Evolutionary conservation across 2,888 invertebrate species (phyloP).

Genomic region (Ormyrus pomaceus): DNA sequence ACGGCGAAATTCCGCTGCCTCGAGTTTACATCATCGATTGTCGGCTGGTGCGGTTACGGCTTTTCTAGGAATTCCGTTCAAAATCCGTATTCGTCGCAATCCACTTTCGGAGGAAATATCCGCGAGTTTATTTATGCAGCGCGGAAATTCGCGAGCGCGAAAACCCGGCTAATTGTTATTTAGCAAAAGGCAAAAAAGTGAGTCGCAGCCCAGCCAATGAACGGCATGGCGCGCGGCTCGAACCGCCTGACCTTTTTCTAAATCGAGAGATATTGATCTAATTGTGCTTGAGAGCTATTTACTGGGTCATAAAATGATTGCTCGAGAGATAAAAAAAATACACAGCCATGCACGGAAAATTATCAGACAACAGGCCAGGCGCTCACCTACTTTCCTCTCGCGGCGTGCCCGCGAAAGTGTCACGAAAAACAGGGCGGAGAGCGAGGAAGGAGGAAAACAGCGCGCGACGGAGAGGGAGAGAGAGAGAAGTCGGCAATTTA

Average conservation of each 20-base stretch:
- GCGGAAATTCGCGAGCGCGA: no score
- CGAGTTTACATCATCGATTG: no score
- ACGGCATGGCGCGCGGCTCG: background rate
- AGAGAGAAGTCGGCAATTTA: constrained; percentile 13
- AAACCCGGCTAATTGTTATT: no score
- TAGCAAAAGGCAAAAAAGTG: no score
- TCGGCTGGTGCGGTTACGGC: no score
- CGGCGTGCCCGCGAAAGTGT: constrained; percentile 11
- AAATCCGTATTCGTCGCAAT: no score
- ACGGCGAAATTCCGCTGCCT: no score
- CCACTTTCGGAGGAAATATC: no score
- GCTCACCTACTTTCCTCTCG: constrained; percentile 45
- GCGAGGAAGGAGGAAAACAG: background rate
- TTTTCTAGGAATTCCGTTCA: no score
- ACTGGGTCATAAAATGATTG: constrained; percentile 24
- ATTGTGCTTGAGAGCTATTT: constrained; percentile 30
- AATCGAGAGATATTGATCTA: constrained; percentile 39
- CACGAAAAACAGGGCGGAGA: background rate
- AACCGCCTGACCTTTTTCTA: constrained; percentile 12
- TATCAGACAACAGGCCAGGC: constrained; percentile 6
- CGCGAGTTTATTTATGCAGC: no score
- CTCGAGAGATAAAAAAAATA: constrained; percentile 15
- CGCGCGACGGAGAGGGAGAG: background rate
- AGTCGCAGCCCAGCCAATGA: no score
- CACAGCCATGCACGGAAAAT: background rate